phyloP scores from a whole-genome alignment of 2,888 invertebrate species.

The Helicoverpa assulta region DNA sequence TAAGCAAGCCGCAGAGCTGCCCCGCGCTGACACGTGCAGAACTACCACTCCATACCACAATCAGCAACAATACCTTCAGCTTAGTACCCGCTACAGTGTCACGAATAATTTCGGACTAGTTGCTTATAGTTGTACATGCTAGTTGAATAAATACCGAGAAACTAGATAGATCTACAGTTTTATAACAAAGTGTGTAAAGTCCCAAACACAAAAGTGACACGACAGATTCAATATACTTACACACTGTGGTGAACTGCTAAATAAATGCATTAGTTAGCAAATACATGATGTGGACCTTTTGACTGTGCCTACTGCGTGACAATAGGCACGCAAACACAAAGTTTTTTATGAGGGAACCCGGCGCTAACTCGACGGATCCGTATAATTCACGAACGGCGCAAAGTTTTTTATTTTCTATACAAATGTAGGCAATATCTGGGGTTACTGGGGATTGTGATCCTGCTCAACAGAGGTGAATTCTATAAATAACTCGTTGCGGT shows the following conservation, averaged over 20 bases:
- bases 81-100: no score
- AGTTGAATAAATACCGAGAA: no score
- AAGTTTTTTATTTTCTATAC: conserved; percentile 23
- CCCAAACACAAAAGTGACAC: background rate
- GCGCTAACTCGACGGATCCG: conserved; percentile 10
- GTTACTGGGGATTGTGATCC: background rate
- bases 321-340: conserved; percentile 16
- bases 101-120: no score
- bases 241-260: no score
- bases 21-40: background rate
- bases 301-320: background rate
- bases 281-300: conserved; percentile 8
- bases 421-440: conserved; percentile 14
- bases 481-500: background rate
- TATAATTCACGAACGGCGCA: conserved; percentile 30
- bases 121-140: no score
- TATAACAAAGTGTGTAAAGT: no score
- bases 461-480: background rate
- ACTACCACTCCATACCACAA: conserved; percentile 2
- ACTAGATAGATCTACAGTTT: no score
- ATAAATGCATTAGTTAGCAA: no score
- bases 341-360: conserved; percentile 26
- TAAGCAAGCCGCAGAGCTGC: conserved; percentile 24
- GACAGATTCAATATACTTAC: background rate
- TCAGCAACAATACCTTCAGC: background rate